Conservation (phyloP, 2,888 invertebrate genomes). For the Sussaba pulchella region DNA sequence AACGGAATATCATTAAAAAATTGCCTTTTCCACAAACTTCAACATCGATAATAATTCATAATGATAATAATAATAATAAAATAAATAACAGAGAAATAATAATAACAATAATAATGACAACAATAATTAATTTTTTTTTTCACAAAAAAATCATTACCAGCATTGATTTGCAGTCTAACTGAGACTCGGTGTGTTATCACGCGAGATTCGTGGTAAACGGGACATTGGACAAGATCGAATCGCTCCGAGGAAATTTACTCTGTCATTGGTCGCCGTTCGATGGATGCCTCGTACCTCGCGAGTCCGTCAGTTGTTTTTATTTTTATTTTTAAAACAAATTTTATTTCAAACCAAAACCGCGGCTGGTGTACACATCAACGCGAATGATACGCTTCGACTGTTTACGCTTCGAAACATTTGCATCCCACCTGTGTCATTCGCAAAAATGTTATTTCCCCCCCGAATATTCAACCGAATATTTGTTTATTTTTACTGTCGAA, state of each 20-base stretch:
- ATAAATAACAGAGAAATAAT: too few relatives aligned
- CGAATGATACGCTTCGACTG: not conserved
- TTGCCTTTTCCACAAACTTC: constrained; percentile 19
- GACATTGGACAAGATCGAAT: constrained; percentile 48
- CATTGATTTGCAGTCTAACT: constrained; percentile 28
- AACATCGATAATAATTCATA: constrained; percentile 52
- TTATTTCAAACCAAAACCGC: too few relatives aligned
- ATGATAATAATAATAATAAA: too few relatives aligned
- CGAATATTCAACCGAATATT: not conserved
- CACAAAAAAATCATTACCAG: too few relatives aligned
- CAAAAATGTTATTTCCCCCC: not conserved
- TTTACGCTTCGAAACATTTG: not conserved
- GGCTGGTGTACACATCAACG: constrained; percentile 33
- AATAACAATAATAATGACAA: too few relatives aligned
- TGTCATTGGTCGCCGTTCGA: constrained; percentile 71
- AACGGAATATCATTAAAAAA: constrained; percentile 3
- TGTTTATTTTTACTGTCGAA: constrained; percentile 7
- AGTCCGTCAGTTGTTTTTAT: too few relatives aligned
- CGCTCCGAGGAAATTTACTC: constrained; percentile 68
- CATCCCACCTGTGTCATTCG: not conserved
- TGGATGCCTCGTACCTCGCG: constrained; percentile 66
- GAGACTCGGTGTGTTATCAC: not conserved
- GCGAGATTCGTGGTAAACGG: not conserved
- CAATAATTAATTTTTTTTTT: too few relatives aligned
- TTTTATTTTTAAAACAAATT: too few relatives aligned